Percentiles rank a stretch among this genome's conserved stretches.
phyloP scores from a whole-genome alignment of 64 coral and sea anemone genomes.

The Porites lutea region DNA sequence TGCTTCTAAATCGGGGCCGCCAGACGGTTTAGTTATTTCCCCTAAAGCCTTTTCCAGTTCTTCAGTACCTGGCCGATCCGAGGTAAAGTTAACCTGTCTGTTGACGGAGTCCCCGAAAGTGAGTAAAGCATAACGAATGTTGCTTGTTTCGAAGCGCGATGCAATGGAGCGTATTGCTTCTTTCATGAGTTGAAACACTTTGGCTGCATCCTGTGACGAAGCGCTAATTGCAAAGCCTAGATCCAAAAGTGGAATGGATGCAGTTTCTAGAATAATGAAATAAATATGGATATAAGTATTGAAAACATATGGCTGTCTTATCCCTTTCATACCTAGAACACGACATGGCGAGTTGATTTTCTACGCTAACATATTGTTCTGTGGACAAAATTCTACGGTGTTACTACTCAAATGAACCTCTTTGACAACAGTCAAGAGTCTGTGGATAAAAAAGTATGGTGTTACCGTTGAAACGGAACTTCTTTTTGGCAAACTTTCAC shows the following conservation, averaged over 20 bases:
- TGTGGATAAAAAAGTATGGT: too few species aligned
- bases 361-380: too few species aligned
- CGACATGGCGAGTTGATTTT: too few species aligned
- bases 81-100: slow-evolving; percentile 46
- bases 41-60: slow-evolving; percentile 39
- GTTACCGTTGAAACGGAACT: too few species aligned
- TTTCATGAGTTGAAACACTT: slow-evolving; percentile 72
- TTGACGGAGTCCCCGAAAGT: slow-evolving; percentile 63
- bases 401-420: too few species aligned
- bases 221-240: slow-evolving; percentile 79
- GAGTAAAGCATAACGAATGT: slow-evolving; percentile 74
- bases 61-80: slow-evolving; percentile 14
- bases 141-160: slow-evolving; percentile 70
- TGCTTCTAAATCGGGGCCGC: slow-evolving; percentile 50
- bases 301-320: neutral
- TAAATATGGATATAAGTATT: neutral
- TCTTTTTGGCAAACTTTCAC: too few species aligned
- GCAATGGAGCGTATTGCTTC: slow-evolving; percentile 59
- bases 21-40: slow-evolving; percentile 27
- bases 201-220: slow-evolving; percentile 44
- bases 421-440: too few species aligned
- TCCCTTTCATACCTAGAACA: too few species aligned
- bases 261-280: slow-evolving; percentile 62
- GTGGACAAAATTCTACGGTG: too few species aligned
- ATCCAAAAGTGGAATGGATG: slow-evolving; percentile 68